These are phyloP conservation scores for Apocrypta bakeri DNA, from an alignment of 1,140 invertebrate species.

Conservation along the genomic window DNA sequence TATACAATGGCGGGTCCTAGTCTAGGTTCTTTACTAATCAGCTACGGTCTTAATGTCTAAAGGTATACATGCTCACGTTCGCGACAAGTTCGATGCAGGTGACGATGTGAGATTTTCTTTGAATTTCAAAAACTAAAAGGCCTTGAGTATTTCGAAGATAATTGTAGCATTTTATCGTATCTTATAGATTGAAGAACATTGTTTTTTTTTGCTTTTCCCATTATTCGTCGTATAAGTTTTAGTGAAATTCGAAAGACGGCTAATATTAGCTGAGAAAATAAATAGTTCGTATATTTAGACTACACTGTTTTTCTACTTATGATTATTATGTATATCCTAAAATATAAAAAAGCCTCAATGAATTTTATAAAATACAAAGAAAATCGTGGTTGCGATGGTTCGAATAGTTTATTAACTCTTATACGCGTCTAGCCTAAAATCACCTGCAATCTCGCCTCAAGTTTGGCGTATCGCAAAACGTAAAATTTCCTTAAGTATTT, in stretches of 20 bases:
- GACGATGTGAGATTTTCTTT: slow-evolving; percentile 53
- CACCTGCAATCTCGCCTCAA: slow-evolving; percentile 42
- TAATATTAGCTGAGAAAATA: slow-evolving; percentile 13
- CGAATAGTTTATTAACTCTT: not conserved
- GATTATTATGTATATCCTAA: slow-evolving; percentile 10
- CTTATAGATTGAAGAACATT: slow-evolving; percentile 6
- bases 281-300: not conserved
- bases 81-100: slow-evolving; percentile 63
- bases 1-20: slow-evolving; percentile 68
- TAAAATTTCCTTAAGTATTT: slow-evolving; percentile 49
- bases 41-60: slow-evolving; percentile 71
- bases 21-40: slow-evolving; percentile 70
- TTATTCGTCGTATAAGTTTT: not conserved
- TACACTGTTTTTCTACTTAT: not conserved
- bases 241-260: slow-evolving; percentile 14
- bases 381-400: slow-evolving; percentile 16
- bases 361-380: slow-evolving; percentile 31
- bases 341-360: not conserved
- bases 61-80: slow-evolving; percentile 73
- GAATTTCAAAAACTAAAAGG: slow-evolving; percentile 37
- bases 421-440: slow-evolving; percentile 18
- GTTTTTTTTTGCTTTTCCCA: not conserved
- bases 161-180: not conserved
- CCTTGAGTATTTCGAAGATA: slow-evolving; percentile 14
- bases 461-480: slow-evolving; percentile 28